phyloP scores from a whole-genome alignment of 1,140 invertebrate species.

The Philotrypesis tridentata region DNA sequence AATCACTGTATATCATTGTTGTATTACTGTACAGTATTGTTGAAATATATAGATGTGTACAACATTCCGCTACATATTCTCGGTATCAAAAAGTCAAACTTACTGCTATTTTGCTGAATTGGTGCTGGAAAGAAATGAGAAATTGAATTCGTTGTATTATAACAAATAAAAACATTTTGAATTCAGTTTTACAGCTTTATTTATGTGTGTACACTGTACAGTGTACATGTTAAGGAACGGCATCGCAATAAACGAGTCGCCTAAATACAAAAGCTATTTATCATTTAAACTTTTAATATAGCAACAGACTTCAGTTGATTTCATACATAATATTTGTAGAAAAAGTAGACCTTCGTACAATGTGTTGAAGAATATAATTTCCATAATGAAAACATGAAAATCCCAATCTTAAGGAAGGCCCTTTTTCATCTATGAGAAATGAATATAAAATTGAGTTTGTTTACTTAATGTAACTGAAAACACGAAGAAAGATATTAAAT shows the following conservation, averaged over 20 bases:
- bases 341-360: neutral
- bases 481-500: no score
- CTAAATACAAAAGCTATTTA: neutral
- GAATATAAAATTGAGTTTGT: no score
- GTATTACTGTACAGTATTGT: slow-evolving; percentile 49
- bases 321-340: neutral
- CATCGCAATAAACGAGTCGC: slow-evolving; percentile 10
- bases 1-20: slow-evolving; percentile 46
- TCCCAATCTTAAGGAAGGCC: no score
- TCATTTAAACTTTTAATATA: neutral
- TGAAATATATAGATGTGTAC: slow-evolving; percentile 38
- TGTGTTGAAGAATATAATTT: neutral
- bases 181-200: slow-evolving; percentile 18
- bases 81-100: slow-evolving; percentile 3
- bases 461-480: no score
- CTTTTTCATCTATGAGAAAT: no score
- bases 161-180: slow-evolving; percentile 28
- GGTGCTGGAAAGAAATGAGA: neutral
- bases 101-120: neutral
- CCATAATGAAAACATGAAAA: no score
- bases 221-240: slow-evolving; percentile 3
- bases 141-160: slow-evolving; percentile 13
- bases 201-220: no score
- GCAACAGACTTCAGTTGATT: neutral
- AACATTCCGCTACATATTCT: slow-evolving; percentile 47